Conservation (phyloP, 2,888 invertebrate species). For the Mythimna impura region DNA sequence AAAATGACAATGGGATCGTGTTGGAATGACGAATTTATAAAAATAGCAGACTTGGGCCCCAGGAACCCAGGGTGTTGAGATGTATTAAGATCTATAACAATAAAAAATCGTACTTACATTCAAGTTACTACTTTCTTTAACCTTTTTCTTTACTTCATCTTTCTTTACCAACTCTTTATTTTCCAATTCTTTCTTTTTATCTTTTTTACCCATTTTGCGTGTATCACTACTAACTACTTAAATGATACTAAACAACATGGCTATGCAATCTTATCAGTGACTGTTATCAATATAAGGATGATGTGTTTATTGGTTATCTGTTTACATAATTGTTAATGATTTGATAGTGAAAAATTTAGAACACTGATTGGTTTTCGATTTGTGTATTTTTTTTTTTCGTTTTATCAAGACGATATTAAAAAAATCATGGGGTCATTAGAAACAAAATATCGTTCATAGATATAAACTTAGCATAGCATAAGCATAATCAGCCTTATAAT, state of each 20-base stretch:
- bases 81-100: too few relatives aligned
- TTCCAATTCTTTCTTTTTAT: conserved; percentile 49
- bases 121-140: conserved; percentile 34
- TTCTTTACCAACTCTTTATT: neutral
- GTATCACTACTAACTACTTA: neutral
- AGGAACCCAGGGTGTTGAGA: too few relatives aligned
- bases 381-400: neutral
- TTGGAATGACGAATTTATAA: too few relatives aligned
- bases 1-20: too few relatives aligned
- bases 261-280: conserved; percentile 35
- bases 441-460: neutral
- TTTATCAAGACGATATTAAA: too few relatives aligned
- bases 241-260: conserved; percentile 37
- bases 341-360: conserved; percentile 28
- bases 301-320: conserved; percentile 45
- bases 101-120: conserved; percentile 30
- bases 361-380: conserved; percentile 39
- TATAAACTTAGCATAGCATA: too few relatives aligned
- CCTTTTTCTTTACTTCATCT: conserved; percentile 13
- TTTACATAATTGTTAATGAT: conserved; percentile 59
- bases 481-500: too few relatives aligned
- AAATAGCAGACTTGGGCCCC: too few relatives aligned
- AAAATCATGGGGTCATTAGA: neutral
- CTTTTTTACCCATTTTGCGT: conserved; percentile 57
- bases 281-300: conserved; percentile 38